Evolutionary conservation across 2,113 vertebrate genomes (phyloP).

Genomic region (Nematolebias whitei): DNA sequence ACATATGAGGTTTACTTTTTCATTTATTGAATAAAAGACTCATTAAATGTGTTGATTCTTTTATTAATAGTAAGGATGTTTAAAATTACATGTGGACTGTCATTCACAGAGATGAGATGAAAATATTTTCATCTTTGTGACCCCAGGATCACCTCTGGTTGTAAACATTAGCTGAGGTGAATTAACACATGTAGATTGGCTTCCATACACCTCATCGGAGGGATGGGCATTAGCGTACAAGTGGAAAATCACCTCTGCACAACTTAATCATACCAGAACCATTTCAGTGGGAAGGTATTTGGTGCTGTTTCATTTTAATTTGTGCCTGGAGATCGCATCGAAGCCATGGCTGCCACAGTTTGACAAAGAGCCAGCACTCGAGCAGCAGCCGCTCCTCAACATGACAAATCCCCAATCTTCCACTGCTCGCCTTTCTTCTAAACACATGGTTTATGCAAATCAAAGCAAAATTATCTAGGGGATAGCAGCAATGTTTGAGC

Average conservation of each 20-base stretch:
- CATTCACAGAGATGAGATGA: constrained; percentile 50
- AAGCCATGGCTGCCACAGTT: constrained; percentile 63
- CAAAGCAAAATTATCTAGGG: constrained; percentile 75
- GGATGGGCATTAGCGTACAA: constrained; percentile 61
- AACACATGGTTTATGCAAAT: constrained; percentile 86
- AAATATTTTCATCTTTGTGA: constrained; percentile 60
- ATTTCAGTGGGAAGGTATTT: constrained; percentile 67
- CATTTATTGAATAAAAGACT: constrained; percentile 37
- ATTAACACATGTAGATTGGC: constrained; percentile 74
- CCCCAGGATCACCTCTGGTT: constrained; percentile 68
- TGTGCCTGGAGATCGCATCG: constrained; percentile 62
- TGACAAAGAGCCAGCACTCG: constrained; percentile 75
- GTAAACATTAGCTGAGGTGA: constrained; percentile 67
- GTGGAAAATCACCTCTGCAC: constrained; percentile 62
- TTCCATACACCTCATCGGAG: constrained; percentile 45
- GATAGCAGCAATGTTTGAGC: constrained; percentile 76
- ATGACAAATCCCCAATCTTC: constrained; percentile 82
- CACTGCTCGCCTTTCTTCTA: constrained; percentile 66
- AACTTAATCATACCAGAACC: constrained; percentile 75
- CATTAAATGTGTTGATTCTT: constrained; percentile 39
- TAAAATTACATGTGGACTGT: constrained; percentile 46
- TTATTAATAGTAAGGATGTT: constrained; percentile 58
- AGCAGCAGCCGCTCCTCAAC: constrained; percentile 60
- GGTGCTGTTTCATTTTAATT: constrained; percentile 77
- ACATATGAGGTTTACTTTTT: background rate